These are phyloP conservation scores for Orchestes rusci DNA, from an alignment of 2,888 invertebrate species.

Conservation along the genomic window DNA sequence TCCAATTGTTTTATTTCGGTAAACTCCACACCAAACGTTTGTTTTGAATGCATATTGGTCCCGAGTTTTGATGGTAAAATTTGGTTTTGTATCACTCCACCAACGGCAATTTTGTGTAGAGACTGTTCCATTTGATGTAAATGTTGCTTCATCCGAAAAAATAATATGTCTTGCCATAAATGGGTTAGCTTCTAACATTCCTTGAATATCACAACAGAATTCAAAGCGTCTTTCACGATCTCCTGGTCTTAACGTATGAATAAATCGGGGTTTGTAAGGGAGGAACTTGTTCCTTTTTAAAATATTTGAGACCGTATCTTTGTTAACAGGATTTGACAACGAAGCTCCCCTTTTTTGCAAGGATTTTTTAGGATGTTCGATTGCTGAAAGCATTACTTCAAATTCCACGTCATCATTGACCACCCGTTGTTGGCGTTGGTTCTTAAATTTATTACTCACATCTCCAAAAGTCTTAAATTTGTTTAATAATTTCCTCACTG, in stretches of 20 bases:
- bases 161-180: background rate
- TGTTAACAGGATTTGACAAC: background rate
- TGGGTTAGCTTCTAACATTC: background rate
- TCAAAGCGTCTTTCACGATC: background rate
- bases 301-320: background rate
- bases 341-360: background rate
- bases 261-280: background rate
- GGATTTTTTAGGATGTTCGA: constrained; percentile 1
- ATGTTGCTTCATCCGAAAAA: background rate
- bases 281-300: background rate
- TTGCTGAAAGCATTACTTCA: constrained; percentile 5
- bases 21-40: constrained; percentile 9
- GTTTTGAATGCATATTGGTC: constrained; percentile 9
- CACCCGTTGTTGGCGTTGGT: constrained; percentile 1
- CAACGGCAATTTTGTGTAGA: background rate
- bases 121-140: background rate
- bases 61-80: constrained; percentile 10
- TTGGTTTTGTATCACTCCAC: background rate
- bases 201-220: background rate
- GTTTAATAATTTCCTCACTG: background rate
- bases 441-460: background rate
- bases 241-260: background rate
- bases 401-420: constrained; percentile 5
- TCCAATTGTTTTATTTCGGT: constrained; percentile 9
- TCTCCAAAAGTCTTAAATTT: background rate